phyloP scores from a whole-genome alignment of 2,113 vertebrate genomes.

The Siniperca chuatsi region DNA sequence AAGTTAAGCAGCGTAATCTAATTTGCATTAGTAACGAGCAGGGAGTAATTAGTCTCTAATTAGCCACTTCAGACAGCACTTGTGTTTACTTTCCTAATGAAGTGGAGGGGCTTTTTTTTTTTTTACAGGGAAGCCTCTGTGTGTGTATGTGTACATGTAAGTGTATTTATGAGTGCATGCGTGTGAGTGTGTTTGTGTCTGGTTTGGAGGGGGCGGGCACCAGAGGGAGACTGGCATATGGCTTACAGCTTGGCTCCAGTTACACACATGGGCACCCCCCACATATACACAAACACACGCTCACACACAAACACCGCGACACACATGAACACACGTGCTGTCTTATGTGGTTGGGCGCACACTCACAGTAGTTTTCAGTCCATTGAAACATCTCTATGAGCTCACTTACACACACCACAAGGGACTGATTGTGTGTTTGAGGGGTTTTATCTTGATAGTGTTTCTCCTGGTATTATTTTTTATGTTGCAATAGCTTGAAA shows the following conservation, averaged over 20 bases:
- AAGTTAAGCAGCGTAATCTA: conserved; percentile 99
- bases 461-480: conserved; percentile 42
- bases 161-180: conserved; percentile 23
- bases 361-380: conserved; percentile 49
- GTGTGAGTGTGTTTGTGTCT: conserved; percentile 13
- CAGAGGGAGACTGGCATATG: conserved; percentile 78
- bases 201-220: conserved; percentile 51
- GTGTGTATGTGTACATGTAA: conserved; percentile 32
- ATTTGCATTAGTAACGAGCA: conserved; percentile 99
- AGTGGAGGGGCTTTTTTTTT: conserved; percentile 89
- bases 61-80: conserved; percentile 99
- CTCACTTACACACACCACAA: conserved; percentile 63
- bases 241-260: conserved; percentile 81
- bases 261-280: conserved; percentile 63
- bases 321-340: conserved; percentile 50
- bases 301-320: conserved; percentile 64
- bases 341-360: conserved; percentile 47
- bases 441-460: conserved; percentile 44
- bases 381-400: conserved; percentile 64
- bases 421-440: conserved; percentile 60
- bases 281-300: conserved; percentile 41
- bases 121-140: conserved; percentile 63
- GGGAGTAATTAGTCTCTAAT: conserved; percentile 99
- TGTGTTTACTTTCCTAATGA: conserved; percentile 99
- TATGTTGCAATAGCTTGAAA: conserved; percentile 69